Evolutionary conservation across 2,888 invertebrate species (phyloP), one percentile per base, ranked within the genome.

Genomic region (Zhuqinia jingwanae): DNA sequence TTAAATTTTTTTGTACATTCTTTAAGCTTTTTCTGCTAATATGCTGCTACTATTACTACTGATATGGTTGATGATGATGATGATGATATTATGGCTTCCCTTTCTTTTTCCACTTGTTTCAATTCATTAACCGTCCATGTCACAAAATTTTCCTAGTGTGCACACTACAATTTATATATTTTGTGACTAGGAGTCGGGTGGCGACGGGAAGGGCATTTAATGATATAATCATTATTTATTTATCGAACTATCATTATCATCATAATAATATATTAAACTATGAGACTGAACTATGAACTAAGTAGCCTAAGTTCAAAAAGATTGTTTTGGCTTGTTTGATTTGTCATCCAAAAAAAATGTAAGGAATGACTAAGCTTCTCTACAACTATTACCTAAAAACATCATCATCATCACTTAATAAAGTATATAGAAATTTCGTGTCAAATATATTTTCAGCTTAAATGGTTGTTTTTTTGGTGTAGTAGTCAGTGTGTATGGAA

Each of bases 101-200:
- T 36, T 30, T 68, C 17, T 22, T n/a, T 70, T 65, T 47, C 47
- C 81, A 76, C 83, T 76, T 60, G 53, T 63, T 76, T 79, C 81
- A 30, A 20, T 75, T 75, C 56, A 75, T 56, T 75, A 75, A 53
- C 76, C 75, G 70, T 22, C 25, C 50, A 47, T 47, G 15, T 25
- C 17, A 63, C 45, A 6, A 63, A 15, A 15, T 20, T 77, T 42
- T 60, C n/a, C 76, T 5, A 27, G 75, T 45, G 60, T 22, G 27
- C 20, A 58, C 17, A 17, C 15, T 30, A n/a, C 27, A 20, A 10
- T 25, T 65, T 15, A 1, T 27, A 50, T n/a, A n/a, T n/a, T n/a
- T 3, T 50, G 53, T 79, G 58, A 58, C 20, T 3, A 8, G 3
- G 36, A 36, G 8, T 36, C 8, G 3, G 36, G 8, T 30, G n/a